Conservation (phyloP, 2,113 vertebrate genomes). For the Aix galericulata region DNA sequence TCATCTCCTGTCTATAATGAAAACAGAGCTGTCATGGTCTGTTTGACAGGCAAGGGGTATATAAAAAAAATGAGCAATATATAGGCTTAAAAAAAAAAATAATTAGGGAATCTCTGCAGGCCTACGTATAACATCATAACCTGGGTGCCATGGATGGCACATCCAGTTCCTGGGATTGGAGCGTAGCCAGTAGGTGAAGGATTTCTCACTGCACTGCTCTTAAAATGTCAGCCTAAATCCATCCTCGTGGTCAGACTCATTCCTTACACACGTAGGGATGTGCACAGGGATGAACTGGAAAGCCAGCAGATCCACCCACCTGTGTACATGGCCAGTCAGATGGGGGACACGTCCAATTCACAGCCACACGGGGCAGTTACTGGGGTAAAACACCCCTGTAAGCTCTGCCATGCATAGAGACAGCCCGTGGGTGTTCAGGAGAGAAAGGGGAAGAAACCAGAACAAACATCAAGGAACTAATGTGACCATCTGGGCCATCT, state of each 20-base stretch:
- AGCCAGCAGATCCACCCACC: background rate
- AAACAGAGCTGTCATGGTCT: background rate
- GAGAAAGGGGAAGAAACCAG: background rate
- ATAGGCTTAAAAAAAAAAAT: background rate
- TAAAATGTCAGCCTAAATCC: background rate
- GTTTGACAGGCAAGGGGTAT: background rate
- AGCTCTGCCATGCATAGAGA: background rate
- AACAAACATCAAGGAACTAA: background rate
- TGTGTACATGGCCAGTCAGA: background rate
- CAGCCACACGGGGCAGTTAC: accelerated
- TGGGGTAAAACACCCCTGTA: background rate
- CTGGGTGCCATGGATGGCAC: accelerated
- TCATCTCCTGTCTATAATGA: background rate
- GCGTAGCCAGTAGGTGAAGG: background rate
- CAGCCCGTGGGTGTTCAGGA: accelerated
- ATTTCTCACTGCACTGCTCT: background rate
- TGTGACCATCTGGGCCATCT: background rate
- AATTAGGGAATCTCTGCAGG: background rate
- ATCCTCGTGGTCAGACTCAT: background rate
- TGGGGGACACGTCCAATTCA: accelerated
- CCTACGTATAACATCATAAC: background rate
- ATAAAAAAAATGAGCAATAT: background rate
- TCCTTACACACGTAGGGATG: accelerated
- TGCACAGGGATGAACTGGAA: background rate
- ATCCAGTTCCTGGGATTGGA: background rate